phyloP scores from a whole-genome alignment of 2,797 vertebrate species.

The Catharus ustulatus region DNA sequence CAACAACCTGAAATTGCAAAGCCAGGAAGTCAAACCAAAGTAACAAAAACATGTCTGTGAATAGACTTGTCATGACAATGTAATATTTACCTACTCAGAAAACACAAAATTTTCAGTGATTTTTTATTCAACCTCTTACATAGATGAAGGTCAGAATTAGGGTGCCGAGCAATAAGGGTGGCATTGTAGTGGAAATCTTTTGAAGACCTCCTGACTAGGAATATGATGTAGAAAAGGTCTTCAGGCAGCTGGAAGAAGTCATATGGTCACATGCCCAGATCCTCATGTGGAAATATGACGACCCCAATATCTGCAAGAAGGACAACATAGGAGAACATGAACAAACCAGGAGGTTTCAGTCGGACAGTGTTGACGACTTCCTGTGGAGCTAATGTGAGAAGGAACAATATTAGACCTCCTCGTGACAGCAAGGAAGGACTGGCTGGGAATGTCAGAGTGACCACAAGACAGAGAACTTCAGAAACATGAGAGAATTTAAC shows the following conservation, averaged over 20 bases:
- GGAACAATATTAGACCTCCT: neutral
- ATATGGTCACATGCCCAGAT: rapidly evolving
- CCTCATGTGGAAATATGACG: neutral
- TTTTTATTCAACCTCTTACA: rapidly evolving
- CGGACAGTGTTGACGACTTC: neutral
- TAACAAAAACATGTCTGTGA: neutral
- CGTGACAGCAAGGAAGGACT: neutral
- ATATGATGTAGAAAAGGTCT: neutral
- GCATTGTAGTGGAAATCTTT: neutral
- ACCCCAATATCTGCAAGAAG: neutral
- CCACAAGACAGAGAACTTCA: neutral
- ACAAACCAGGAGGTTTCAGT: neutral
- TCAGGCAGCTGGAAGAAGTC: neutral
- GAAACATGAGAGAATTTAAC: neutral
- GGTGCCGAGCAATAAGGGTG: neutral
- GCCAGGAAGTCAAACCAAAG: neutral
- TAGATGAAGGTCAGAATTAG: neutral
- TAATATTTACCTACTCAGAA: neutral
- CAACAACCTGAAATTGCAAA: neutral
- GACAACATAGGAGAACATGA: neutral
- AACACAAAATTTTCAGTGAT: neutral
- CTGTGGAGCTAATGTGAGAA: neutral
- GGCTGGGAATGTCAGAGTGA: neutral
- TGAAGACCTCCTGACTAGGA: neutral
- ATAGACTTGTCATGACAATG: neutral